phyloP scores from a whole-genome alignment of 2,113 vertebrate species.

The Bubo blakistoni region DNA sequence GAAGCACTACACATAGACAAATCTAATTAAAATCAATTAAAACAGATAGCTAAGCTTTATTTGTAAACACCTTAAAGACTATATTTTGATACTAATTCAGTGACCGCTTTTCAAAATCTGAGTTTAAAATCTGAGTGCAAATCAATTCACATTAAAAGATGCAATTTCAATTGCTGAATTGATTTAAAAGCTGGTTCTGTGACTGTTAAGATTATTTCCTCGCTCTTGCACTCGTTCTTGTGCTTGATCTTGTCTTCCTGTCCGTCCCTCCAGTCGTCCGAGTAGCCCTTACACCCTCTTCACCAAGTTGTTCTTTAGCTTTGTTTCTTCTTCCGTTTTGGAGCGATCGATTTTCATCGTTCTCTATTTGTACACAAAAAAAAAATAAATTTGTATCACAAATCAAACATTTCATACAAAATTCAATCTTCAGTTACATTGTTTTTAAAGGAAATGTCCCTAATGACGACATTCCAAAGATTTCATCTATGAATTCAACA shows the following conservation, averaged over 20 bases:
- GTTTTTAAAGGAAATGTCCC: not conserved
- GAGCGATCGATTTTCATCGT: not conserved
- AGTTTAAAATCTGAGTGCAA: not conserved
- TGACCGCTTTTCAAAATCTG: not conserved
- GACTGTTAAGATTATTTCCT: not conserved
- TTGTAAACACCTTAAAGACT: not conserved
- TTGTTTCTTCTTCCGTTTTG: conserved; percentile 23
- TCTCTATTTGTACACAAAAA: conserved; percentile 12
- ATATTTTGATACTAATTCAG: not conserved
- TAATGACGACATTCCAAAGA: not conserved
- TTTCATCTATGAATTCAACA: conserved; percentile 12
- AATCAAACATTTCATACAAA: not conserved
- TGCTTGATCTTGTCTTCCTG: conserved; percentile 31
- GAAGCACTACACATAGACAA: not conserved
- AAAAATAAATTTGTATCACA: not conserved
- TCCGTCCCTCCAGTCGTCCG: not conserved
- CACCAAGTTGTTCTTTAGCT: not conserved
- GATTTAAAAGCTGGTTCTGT: not conserved
- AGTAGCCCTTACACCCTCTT: not conserved
- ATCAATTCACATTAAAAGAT: not conserved
- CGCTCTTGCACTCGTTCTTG: conserved; percentile 17
- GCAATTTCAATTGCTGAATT: not conserved
- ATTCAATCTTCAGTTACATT: not conserved
- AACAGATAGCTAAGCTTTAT: not conserved
- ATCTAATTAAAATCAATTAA: not conserved